phyloP scores from a whole-genome alignment of 2,888 invertebrate species.

The Achlya flavicornis region DNA sequence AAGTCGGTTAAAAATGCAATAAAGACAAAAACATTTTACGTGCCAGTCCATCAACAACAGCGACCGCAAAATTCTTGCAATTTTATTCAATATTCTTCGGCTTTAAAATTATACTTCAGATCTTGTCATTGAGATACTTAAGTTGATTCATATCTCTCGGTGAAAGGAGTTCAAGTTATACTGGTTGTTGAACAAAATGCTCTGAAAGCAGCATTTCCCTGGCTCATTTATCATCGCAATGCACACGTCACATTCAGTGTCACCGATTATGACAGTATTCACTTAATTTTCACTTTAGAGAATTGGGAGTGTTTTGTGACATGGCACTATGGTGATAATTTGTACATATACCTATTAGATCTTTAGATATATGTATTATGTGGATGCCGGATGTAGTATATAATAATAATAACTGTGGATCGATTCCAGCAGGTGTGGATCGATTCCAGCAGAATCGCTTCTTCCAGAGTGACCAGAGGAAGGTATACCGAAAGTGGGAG shows the following conservation, averaged over 20 bases:
- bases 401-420: no score
- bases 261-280: slow-evolving; percentile 11
- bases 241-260: slow-evolving; percentile 5
- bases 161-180: background rate
- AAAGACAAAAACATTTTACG: background rate
- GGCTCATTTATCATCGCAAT: slow-evolving; percentile 9
- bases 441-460: no score
- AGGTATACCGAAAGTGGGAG: no score
- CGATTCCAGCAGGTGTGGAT: no score
- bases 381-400: no score
- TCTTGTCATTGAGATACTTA: background rate
- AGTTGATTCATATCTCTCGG: background rate
- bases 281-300: slow-evolving; percentile 14
- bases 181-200: background rate
- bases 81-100: background rate
- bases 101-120: background rate
- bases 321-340: background rate
- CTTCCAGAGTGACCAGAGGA: no score
- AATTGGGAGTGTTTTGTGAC: slow-evolving; percentile 8
- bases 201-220: slow-evolving; percentile 8
- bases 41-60: background rate
- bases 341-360: background rate
- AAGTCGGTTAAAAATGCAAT: no score
- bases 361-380: background rate
- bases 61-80: background rate